These are phyloP conservation scores for Pyrrhura leucotis DNA, from an alignment of 2,797 vertebrate genomes.

Conservation along the genomic window DNA sequence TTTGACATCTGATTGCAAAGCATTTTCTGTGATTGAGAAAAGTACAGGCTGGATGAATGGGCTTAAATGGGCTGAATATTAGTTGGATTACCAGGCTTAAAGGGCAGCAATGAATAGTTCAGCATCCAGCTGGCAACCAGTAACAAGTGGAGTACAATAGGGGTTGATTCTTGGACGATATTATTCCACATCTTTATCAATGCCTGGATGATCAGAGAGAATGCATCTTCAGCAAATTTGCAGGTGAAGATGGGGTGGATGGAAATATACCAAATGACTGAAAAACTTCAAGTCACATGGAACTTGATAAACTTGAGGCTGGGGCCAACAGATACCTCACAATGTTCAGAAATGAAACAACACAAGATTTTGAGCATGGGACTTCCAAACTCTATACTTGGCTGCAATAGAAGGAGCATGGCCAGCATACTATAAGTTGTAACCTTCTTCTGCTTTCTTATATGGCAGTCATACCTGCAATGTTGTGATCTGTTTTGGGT, in stretches of 20 bases:
- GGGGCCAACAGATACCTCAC: neutral
- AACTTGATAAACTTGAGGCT: neutral
- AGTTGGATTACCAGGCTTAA: slow-evolving; percentile 43
- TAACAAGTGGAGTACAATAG: slow-evolving; percentile 12
- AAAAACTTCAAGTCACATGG: neutral
- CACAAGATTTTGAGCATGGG: neutral
- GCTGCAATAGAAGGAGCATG: neutral
- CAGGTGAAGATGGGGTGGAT: neutral
- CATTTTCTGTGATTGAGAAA: slow-evolving; percentile 41
- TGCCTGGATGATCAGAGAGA: neutral
- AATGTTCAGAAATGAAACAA: neutral
- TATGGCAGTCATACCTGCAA: neutral
- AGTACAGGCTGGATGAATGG: slow-evolving; percentile 31
- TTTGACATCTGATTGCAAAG: slow-evolving; percentile 42
- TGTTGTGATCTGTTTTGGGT: neutral
- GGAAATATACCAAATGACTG: neutral
- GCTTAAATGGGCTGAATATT: slow-evolving; percentile 44
- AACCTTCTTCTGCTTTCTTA: neutral
- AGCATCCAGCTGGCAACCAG: slow-evolving; percentile 42
- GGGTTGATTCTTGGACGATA: neutral
- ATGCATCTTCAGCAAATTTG: slow-evolving; percentile 34
- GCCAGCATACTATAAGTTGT: neutral
- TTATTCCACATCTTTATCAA: slow-evolving; percentile 9
- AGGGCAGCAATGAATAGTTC: slow-evolving; percentile 45
- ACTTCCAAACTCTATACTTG: neutral